Percentiles rank a stretch among this genome's conserved stretches.
Conservation (phyloP, 1,140 invertebrate genomes). For the Pemphigus obesinymphae region DNA sequence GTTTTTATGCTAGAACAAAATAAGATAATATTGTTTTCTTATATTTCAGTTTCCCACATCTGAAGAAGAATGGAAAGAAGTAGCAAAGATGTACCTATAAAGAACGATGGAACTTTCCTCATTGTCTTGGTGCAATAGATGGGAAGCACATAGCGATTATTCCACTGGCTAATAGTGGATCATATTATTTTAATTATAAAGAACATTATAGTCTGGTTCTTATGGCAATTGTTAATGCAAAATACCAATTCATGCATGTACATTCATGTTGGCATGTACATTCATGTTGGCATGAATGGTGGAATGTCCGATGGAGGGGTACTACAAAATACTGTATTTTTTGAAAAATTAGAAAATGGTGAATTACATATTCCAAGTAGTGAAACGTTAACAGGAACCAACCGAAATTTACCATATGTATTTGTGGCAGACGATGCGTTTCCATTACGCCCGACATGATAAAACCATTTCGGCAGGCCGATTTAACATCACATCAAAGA, state of each 20-base stretch:
- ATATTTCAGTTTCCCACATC: slow-evolving; percentile 37
- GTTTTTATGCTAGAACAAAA: slow-evolving; percentile 14
- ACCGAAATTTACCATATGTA: slow-evolving; percentile 23
- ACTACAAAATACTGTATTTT: slow-evolving; percentile 10
- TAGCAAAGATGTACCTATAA: slow-evolving; percentile 47
- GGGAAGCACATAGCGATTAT: slow-evolving; percentile 51
- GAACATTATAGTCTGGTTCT: slow-evolving; percentile 50
- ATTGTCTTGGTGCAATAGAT: too few species aligned
- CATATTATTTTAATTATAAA: slow-evolving; percentile 52
- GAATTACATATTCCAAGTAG: background rate
- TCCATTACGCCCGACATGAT: slow-evolving; percentile 5
- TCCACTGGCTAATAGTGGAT: slow-evolving; percentile 47
- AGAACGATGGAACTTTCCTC: slow-evolving; percentile 50
- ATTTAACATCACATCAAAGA: background rate
- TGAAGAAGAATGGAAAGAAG: slow-evolving; percentile 44
- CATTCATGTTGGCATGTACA: too few species aligned
- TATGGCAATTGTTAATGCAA: slow-evolving; percentile 48
- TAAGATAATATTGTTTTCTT: slow-evolving; percentile 18
- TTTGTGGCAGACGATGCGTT: slow-evolving; percentile 24
- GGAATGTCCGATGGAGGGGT: slow-evolving; percentile 44
- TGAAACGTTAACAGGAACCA: background rate
- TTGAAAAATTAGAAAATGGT: background rate
- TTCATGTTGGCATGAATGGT: slow-evolving; percentile 50
- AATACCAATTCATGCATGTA: slow-evolving; percentile 52
- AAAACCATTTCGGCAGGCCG: background rate